A percentile compares a stretch with the other conserved stretches of the same genome.
Conservation (phyloP, 2,113 vertebrate genomes). For the Oryzias curvinotus region DNA sequence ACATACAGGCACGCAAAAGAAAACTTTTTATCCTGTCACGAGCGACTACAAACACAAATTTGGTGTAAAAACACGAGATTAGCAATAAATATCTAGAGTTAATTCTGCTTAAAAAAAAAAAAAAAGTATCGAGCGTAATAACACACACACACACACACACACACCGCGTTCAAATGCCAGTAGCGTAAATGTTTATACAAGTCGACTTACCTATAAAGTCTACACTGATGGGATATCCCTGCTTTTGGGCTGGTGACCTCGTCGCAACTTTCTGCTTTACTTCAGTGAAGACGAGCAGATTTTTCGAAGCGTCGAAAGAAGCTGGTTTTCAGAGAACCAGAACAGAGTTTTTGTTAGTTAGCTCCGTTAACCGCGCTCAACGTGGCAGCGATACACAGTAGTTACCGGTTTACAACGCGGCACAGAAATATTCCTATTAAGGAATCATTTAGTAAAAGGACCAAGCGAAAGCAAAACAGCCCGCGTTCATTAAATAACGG, state of each 20-base stretch:
- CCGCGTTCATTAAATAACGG: not conserved
- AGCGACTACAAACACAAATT: not conserved
- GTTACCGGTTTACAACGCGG: not conserved
- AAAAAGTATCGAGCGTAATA: not conserved
- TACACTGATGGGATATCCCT: slow-evolving; percentile 42
- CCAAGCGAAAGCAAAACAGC: no score
- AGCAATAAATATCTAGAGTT: no score
- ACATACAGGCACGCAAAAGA: not conserved
- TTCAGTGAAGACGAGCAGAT: not conserved
- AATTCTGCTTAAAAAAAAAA: not conserved
- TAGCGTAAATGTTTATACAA: not conserved
- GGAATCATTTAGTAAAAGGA: not conserved
- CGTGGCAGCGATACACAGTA: slow-evolving; percentile 18
- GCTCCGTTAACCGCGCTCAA: slow-evolving; percentile 15
- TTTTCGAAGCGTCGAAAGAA: not conserved
- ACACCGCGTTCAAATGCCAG: not conserved
- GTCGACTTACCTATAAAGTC: slow-evolving; percentile 62
- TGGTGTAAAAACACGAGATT: no score
- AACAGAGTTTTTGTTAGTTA: slow-evolving; percentile 27
- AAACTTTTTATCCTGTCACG: not conserved
- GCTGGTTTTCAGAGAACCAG: not conserved
- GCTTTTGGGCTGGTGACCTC: slow-evolving; percentile 58
- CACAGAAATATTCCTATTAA: not conserved
- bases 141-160: no score
- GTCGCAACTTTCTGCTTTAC: no score